Conservation (phyloP, 2,888 invertebrate genomes). For the Drosophila borealis region DNA sequence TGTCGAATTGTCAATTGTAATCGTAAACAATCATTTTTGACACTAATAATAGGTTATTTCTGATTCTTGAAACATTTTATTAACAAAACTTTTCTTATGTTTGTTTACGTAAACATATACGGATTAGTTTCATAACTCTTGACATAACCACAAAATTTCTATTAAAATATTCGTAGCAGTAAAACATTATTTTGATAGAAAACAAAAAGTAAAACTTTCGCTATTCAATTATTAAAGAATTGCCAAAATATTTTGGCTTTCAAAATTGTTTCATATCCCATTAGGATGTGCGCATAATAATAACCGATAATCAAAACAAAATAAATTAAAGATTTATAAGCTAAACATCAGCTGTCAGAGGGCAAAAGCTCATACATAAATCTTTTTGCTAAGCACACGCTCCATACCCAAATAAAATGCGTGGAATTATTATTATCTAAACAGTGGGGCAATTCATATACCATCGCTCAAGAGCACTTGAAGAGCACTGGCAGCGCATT, state of each 20-base stretch:
- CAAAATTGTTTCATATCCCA: constrained; percentile 20
- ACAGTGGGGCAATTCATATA: constrained; percentile 64
- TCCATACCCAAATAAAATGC: constrained; percentile 59
- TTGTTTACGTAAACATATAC: too few relatives aligned
- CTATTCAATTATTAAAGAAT: constrained; percentile 40
- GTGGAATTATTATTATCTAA: constrained; percentile 71
- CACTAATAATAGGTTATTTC: background rate
- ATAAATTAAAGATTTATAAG: constrained; percentile 76
- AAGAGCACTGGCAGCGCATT: constrained; percentile 12
- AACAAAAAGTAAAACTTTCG: constrained; percentile 2
- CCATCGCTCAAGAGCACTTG: constrained; percentile 59
- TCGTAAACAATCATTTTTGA: background rate
- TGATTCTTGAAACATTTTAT: background rate
- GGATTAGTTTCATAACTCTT: background rate
- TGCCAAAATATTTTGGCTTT: constrained; percentile 17
- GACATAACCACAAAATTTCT: background rate
- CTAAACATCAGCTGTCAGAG: constrained; percentile 66
- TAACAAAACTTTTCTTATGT: background rate
- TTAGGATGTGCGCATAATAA: constrained; percentile 55
- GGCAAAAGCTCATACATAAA: constrained; percentile 57
- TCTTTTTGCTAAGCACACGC: constrained; percentile 48
- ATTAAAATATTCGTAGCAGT: background rate
- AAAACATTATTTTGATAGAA: background rate
- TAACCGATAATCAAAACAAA: constrained; percentile 73
- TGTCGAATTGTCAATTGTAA: constrained; percentile 2